Conservation (phyloP, 2,797 vertebrate species). For the Huso huso region DNA sequence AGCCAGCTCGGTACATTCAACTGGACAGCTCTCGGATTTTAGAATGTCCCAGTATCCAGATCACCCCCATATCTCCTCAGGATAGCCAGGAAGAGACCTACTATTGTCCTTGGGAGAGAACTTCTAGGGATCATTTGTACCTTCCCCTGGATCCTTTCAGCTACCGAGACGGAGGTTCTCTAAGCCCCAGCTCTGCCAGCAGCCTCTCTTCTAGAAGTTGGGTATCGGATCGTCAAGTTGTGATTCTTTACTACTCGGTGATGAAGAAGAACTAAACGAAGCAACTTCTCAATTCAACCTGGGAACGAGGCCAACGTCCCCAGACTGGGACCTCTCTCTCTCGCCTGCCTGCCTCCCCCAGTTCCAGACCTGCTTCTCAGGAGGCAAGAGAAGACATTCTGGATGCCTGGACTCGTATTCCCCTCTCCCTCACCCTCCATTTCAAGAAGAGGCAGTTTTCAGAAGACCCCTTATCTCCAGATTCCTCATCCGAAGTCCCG, state of each 20-base stretch:
- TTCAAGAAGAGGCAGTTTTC: conserved; percentile 75
- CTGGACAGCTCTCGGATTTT: conserved; percentile 61
- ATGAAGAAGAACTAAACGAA: conserved; percentile 81
- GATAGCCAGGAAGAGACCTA: conserved; percentile 46
- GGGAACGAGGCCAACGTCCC: conserved; percentile 36
- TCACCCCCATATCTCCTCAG: conserved; percentile 84
- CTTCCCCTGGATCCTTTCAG: conserved; percentile 72
- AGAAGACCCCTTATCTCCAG: conserved; percentile 48
- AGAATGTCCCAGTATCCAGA: conserved; percentile 88
- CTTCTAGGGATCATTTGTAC: conserved; percentile 71
- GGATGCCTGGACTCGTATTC: conserved; percentile 48
- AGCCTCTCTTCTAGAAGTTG: conserved; percentile 82
- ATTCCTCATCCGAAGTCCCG: not conserved
- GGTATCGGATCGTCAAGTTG: conserved; percentile 81
- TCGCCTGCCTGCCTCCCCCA: conserved; percentile 44
- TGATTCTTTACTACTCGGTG: conserved; percentile 70
- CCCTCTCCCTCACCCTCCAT: conserved; percentile 58
- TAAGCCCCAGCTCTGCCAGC: conserved; percentile 82
- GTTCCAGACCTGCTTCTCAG: conserved; percentile 72
- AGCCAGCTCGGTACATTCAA: conserved; percentile 70
- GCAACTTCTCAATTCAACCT: conserved; percentile 68
- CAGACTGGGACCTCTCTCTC: conserved; percentile 34
- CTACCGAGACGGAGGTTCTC: conserved; percentile 75
- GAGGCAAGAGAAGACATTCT: conserved; percentile 80
- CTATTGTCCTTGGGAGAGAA: conserved; percentile 33